A percentile compares a stretch with the other conserved stretches of the same genome.
phyloP scores from a whole-genome alignment of 2,888 invertebrate species.

The Cheilosia vernalis region DNA sequence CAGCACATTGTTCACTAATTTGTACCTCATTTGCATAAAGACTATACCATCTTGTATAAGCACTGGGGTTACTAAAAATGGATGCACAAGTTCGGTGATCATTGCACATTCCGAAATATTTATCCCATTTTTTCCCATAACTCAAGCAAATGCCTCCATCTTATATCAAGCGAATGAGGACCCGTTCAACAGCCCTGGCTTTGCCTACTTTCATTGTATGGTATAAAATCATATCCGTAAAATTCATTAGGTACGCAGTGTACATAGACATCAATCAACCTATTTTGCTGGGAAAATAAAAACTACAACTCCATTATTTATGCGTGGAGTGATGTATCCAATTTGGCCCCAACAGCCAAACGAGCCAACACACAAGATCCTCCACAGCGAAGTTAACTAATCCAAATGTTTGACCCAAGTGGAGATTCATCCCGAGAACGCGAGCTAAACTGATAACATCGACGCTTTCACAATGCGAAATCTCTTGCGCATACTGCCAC shows the following conservation, averaged over 20 bases:
- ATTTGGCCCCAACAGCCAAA: constrained; percentile 16
- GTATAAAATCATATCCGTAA: constrained; percentile 1
- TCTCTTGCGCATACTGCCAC: constrained; percentile 27
- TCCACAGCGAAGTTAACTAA: constrained; percentile 27
- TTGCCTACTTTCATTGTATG: background rate
- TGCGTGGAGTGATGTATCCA: constrained; percentile 22
- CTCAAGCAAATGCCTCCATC: too few relatives aligned
- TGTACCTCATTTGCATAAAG: too few relatives aligned
- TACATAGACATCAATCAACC: constrained; percentile 4
- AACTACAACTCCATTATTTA: constrained; percentile 3
- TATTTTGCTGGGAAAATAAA: background rate
- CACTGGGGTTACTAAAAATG: too few relatives aligned
- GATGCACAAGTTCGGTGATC: too few relatives aligned
- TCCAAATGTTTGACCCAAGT: constrained; percentile 52
- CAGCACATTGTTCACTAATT: too few relatives aligned
- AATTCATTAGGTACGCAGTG: constrained; percentile 3
- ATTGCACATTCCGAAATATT: too few relatives aligned
- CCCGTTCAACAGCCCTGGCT: background rate
- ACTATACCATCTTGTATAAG: too few relatives aligned
- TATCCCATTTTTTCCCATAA: too few relatives aligned
- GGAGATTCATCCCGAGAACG: constrained; percentile 47
- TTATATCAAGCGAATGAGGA: background rate
- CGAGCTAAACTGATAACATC: constrained; percentile 66
- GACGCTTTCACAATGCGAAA: constrained; percentile 68
- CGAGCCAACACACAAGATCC: background rate